A percentile compares a stretch with the other conserved stretches of the same genome.
These are phyloP conservation scores for Coluber constrictor DNA, from an alignment of 2,797 vertebrate genomes.

Conservation along the genomic window DNA sequence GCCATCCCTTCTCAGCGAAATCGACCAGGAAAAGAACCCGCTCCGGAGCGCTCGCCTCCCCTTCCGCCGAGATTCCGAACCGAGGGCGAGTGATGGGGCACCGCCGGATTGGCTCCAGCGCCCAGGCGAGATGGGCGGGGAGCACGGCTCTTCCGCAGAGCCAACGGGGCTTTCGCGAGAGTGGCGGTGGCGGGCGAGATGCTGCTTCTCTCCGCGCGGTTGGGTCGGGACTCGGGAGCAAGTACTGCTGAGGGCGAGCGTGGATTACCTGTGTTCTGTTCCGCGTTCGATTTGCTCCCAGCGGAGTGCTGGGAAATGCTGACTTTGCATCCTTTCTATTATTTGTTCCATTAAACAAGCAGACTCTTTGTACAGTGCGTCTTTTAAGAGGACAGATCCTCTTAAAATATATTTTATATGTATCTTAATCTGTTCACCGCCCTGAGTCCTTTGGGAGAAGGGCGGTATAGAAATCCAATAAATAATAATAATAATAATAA, in stretches of 20 bases:
- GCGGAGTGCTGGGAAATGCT: not conserved
- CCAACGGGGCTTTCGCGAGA: too few relatives aligned
- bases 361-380: not conserved
- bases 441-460: too few relatives aligned
- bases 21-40: not conserved
- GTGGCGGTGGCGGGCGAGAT: not conserved
- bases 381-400: not conserved
- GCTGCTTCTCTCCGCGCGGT: not conserved
- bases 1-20: not conserved
- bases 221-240: not conserved
- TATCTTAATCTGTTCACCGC: too few relatives aligned
- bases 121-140: not conserved
- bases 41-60: not conserved
- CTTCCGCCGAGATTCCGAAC: not conserved
- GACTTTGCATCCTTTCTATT: not conserved
- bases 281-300: not conserved
- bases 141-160: not conserved
- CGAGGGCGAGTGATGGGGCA: not conserved
- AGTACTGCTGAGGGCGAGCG: not conserved
- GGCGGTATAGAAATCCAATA: too few relatives aligned
- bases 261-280: not conserved
- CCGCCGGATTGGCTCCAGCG: not conserved
- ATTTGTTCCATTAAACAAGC: not conserved
- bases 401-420: too few relatives aligned
- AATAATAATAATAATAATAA: too few relatives aligned